A percentile compares a stretch with the other conserved stretches of the same genome.
Conservation (phyloP, 1,140 invertebrate species). For the Euura lappo region DNA sequence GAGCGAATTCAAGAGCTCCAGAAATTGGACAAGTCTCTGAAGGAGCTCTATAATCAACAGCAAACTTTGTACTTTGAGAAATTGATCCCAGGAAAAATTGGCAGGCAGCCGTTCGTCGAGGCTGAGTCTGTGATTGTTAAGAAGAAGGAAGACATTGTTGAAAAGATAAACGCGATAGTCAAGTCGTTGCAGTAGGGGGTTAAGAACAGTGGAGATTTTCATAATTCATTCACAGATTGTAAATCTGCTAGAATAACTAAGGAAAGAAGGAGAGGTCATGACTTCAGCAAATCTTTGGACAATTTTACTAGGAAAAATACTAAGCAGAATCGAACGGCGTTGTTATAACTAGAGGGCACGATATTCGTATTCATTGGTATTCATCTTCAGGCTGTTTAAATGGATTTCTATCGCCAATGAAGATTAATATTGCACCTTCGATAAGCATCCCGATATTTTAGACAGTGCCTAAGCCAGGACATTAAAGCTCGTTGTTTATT, state of each 20-base stretch:
- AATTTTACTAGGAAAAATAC: not conserved
- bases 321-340: not conserved
- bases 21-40: conserved; percentile 64
- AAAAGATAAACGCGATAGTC: conserved; percentile 70
- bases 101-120: conserved; percentile 70
- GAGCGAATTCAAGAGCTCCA: conserved; percentile 73
- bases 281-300: not conserved
- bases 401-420: not conserved
- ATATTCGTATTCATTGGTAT: not conserved
- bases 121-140: conserved; percentile 64
- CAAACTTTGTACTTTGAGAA: conserved; percentile 69
- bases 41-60: conserved; percentile 61
- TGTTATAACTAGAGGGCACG: not conserved
- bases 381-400: not conserved
- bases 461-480: not conserved
- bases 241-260: not conserved
- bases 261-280: not conserved
- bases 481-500: not conserved
- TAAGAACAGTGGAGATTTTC: conserved; percentile 12
- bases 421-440: not conserved
- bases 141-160: conserved; percentile 71
- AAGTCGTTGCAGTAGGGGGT: conserved; percentile 57
- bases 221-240: conserved; percentile 8
- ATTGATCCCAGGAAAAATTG: conserved; percentile 70
- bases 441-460: not conserved